Conservation (phyloP, 2,113 vertebrate species). For the Merops nubicus region DNA sequence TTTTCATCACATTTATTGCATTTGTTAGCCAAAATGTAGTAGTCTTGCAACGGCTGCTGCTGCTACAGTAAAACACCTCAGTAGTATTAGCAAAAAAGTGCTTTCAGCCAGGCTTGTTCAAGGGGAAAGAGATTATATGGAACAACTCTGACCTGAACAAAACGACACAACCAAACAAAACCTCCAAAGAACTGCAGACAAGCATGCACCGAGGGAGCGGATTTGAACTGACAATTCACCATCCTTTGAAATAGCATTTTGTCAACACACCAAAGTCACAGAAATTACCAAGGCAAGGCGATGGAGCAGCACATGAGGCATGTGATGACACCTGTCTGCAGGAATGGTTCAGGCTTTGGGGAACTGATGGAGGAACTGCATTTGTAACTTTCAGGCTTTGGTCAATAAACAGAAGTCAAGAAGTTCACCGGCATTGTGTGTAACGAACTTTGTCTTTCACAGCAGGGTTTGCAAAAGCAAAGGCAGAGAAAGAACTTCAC, state of each 20-base stretch:
- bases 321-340: background rate
- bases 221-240: background rate
- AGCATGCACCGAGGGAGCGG: background rate
- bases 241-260: background rate
- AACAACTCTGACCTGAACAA: background rate
- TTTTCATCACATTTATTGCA: slow-evolving; percentile 70
- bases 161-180: background rate
- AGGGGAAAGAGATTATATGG: background rate
- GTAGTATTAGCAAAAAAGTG: slow-evolving; percentile 43
- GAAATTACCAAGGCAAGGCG: fast-evolving
- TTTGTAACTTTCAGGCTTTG: background rate
- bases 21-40: slow-evolving; percentile 71
- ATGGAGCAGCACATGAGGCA: background rate
- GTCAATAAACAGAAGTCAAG: background rate
- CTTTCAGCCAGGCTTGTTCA: background rate
- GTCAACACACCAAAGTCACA: background rate
- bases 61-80: slow-evolving; percentile 54
- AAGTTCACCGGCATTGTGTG: background rate
- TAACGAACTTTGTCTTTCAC: background rate
- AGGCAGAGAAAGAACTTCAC: background rate
- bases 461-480: background rate
- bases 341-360: fast-evolving
- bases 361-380: background rate
- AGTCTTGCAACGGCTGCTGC: slow-evolving; percentile 46
- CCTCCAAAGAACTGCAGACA: background rate